Evolutionary conservation across 2,888 invertebrate species (phyloP), one percentile per base, ranked within the genome.

Genomic region (Lypha dubia): DNA sequence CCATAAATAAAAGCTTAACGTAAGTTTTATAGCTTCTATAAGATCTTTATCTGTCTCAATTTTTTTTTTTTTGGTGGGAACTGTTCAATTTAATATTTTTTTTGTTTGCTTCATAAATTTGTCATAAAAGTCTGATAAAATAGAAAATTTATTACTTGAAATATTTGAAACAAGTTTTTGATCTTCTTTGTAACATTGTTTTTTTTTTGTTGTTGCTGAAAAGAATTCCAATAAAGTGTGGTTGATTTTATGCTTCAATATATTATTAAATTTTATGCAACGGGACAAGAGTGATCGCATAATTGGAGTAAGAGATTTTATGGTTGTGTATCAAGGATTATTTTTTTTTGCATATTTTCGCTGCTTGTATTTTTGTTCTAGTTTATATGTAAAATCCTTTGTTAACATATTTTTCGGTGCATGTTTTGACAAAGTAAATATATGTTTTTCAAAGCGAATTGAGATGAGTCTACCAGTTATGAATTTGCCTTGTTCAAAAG

Each of bases 91-190:
- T 44, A 22, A 3, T 51, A 35, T 35, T 51, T 49, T 38, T 8
- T 3, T 38, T 38, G 32, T 7, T 9, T 8, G 35, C 13, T 49
- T 20, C 17, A 67, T 51, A 22, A 35, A 49, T 32, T 67, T 49
- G 4, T 32, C 1, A 62, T 38, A 62, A 22, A 3, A 20, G 3
- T 41, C 7, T 41, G 7, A 53, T 53, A 13, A 44, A 24, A 35
- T 13, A 35, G 17, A 11, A n/a, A 22, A 1, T n/a, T 17, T 15
- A 44, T 24, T 41, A 15, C 9, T 15, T 15, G 44, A 63, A 63
- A 5, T 44, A 63, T 22, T 44, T 63, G 15, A 28, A 65, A 28
- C 28, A 46, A 46, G 32, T 7, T 58, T 13, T 58, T 58, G 56
- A 1, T 17, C 32, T 58, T 51, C 17, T 17, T 46, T 8, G 41